Evolutionary conservation across 2,797 vertebrate genomes (phyloP), one percentile per base, ranked within the genome.

Genomic region (Sylvilagus floridanus): DNA sequence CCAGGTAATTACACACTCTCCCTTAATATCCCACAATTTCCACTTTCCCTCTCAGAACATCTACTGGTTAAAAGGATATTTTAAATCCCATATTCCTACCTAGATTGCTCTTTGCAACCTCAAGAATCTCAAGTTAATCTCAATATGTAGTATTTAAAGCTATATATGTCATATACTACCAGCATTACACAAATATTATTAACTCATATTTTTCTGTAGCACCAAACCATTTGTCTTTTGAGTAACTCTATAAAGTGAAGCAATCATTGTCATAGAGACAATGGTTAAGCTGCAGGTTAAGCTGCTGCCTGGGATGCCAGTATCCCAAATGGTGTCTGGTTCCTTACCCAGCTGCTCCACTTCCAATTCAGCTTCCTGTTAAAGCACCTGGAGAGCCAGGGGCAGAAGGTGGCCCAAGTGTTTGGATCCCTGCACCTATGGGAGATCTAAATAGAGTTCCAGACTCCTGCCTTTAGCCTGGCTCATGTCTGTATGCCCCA

Each of bases 1-100:
- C 57, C 57, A 94, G 9, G 35, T 72, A 68, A 72, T 83, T 95
- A 37, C 4, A 62, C 79, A 62, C 22, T 93, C 37, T 84, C 21
- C 8, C 1, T 91, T 89, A 63, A 86, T 79, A 76, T 22, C 26
- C 35, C 63, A 72, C 5, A 63, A 21, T 84, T 77, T 68, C 30
- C 13, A 68, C 11, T 17, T 79, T 92, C 76, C 13, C 7, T 52
- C 86, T 76, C 13, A 35, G 4, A 50, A 72, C 13, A 35, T 52
- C 14, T 88, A 7, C 26, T 90, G 24, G 19, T 73, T 30, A 87
- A 93, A 85, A n/a, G 42, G n/a, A n/a, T 65, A 21, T 85, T 86
- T 83, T 42, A 35, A 62, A 87, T 81, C 11, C 7, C 24, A 37
- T 73, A 88, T 35, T 32, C 10, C 21, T 19, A 24, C 14, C 4